Conservation (phyloP, 2,888 invertebrate genomes). For the Drosophila neoperkinsi region DNA sequence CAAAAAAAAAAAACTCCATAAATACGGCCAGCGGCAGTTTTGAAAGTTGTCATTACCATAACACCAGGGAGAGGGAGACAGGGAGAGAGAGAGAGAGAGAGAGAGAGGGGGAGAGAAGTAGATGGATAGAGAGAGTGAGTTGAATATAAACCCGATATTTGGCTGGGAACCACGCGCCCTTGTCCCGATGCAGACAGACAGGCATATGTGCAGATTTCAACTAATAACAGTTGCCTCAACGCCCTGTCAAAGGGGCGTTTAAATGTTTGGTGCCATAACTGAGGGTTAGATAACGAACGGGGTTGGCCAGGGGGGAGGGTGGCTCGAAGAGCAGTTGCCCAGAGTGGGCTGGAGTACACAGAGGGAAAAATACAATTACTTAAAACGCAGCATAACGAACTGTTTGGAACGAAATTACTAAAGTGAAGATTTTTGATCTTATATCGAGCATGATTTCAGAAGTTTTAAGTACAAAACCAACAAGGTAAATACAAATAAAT, state of each 20-base stretch:
- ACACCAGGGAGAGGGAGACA: conserved; percentile 23
- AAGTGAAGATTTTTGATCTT: not conserved
- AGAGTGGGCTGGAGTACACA: conserved; percentile 14
- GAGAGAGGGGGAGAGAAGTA: not conserved
- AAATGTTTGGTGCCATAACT: conserved; percentile 42
- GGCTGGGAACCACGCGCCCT: conserved; percentile 73
- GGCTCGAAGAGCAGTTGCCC: conserved; percentile 6
- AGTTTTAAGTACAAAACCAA: not conserved
- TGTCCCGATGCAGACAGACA: conserved; percentile 22
- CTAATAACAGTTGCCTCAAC: conserved; percentile 75
- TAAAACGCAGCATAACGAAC: not conserved
- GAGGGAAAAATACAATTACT: not conserved
- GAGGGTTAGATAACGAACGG: conserved; percentile 68
- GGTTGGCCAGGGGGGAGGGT: conserved; percentile 30
- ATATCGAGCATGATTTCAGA: too few relatives aligned
- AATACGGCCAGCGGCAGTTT: conserved; percentile 50
- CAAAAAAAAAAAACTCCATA: conserved; percentile 22
- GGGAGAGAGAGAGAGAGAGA: not conserved
- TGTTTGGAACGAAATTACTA: not conserved
- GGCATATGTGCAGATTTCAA: conserved; percentile 58
- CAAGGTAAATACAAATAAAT: not conserved
- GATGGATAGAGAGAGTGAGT: not conserved
- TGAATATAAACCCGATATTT: conserved; percentile 48
- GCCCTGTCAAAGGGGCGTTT: conserved; percentile 63
- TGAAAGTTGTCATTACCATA: conserved; percentile 64